A percentile compares a stretch with the other conserved stretches of the same genome.
phyloP scores from a whole-genome alignment of 2,888 invertebrate genomes.

The Thera britannica region DNA sequence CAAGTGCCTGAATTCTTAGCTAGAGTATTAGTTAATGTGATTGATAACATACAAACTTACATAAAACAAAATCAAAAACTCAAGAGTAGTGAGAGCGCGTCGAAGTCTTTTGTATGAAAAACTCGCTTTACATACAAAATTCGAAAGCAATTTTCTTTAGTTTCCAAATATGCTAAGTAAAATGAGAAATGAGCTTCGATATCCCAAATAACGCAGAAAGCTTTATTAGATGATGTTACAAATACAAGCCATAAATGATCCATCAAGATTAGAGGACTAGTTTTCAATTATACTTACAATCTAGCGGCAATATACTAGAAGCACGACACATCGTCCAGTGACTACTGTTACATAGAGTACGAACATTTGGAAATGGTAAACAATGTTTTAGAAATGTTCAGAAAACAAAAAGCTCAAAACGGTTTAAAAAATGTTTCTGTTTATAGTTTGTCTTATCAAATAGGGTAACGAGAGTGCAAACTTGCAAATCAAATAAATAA shows the following conservation, averaged over 20 bases:
- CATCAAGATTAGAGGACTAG: not conserved
- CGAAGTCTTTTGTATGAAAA: conserved; percentile 36
- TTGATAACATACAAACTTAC: not conserved
- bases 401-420: not conserved
- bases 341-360: not conserved
- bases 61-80: not conserved
- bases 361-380: not conserved
- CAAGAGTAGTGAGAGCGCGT: conserved; percentile 25
- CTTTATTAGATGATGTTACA: too few species aligned
- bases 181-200: too few species aligned
- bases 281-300: not conserved
- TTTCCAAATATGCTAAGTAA: not conserved
- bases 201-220: too few species aligned
- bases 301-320: not conserved
- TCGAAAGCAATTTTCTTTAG: too few species aligned
- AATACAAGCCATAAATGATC: not conserved
- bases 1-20: too few species aligned
- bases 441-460: too few species aligned
- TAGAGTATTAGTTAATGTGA: not conserved
- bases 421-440: too few species aligned
- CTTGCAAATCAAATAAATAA: too few species aligned
- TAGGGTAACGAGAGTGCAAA: too few species aligned
- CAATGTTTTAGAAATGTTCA: not conserved
- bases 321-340: not conserved
- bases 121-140: not conserved